Evolutionary conservation across 2,797 vertebrate genomes (phyloP).

Genomic region (Chelmon rostratus): DNA sequence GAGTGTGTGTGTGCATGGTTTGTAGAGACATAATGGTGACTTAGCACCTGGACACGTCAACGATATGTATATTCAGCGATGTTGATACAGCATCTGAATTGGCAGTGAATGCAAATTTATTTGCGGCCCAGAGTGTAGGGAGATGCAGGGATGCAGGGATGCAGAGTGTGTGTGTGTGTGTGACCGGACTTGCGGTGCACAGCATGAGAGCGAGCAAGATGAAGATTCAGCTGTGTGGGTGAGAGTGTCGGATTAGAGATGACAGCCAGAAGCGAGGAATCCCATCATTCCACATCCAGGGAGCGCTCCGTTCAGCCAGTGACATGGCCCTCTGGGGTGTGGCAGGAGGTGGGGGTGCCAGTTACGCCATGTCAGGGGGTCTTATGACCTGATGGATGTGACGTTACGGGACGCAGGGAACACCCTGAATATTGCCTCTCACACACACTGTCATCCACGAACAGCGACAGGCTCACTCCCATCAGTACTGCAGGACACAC

Average conservation of each 20-base stretch:
- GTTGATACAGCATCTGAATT: constrained; percentile 71
- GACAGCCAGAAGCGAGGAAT: constrained; percentile 78
- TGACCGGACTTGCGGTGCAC: background rate
- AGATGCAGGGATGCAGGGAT: constrained; percentile 12
- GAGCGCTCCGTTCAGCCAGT: constrained; percentile 66
- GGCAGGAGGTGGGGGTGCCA: constrained; percentile 47
- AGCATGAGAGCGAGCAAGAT: constrained; percentile 56
- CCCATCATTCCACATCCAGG: constrained; percentile 83
- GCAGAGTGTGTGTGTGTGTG: background rate
- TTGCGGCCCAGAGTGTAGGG: constrained; percentile 43
- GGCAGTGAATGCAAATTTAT: constrained; percentile 75
- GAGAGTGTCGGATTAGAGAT: constrained; percentile 81
- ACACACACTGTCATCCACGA: constrained; percentile 43
- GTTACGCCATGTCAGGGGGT: constrained; percentile 76
- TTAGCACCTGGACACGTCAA: constrained; percentile 78
- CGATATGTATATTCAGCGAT: constrained; percentile 78
- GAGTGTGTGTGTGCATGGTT: constrained; percentile 27
- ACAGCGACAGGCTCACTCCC: constrained; percentile 24
- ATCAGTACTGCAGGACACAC: constrained; percentile 10
- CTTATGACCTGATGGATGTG: constrained; percentile 83
- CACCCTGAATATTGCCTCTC: constrained; percentile 60
- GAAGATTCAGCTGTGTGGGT: constrained; percentile 82
- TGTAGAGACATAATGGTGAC: constrained; percentile 78
- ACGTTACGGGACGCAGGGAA: constrained; percentile 58
- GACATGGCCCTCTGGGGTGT: constrained; percentile 67